A percentile compares a stretch with the other conserved stretches of the same genome.
Conservation (phyloP, 1,140 invertebrate species). For the Agrilus planipennis region DNA sequence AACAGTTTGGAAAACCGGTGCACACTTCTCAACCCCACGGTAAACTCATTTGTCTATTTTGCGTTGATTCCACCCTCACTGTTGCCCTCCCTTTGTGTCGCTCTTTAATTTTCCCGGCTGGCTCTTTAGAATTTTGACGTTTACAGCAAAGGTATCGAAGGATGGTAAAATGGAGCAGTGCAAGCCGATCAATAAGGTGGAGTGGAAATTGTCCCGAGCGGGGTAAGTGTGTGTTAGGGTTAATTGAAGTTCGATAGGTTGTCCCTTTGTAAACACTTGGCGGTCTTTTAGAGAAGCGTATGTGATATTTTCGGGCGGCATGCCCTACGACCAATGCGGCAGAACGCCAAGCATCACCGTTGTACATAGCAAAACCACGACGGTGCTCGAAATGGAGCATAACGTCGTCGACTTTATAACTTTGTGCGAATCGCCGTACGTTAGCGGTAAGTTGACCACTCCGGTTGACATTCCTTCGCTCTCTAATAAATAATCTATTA, state of each 20-base stretch:
- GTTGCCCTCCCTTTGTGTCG: no score
- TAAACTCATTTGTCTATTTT: slow-evolving; percentile 33
- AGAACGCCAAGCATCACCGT: slow-evolving; percentile 91
- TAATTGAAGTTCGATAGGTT: no score
- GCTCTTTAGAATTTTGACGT: no score
- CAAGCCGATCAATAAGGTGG: slow-evolving; percentile 87
- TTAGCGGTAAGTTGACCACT: slow-evolving; percentile 75
- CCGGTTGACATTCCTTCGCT: no score
- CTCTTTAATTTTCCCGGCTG: no score
- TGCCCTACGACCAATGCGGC: slow-evolving; percentile 79
- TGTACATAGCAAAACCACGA: slow-evolving; percentile 87
- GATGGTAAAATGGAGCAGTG: slow-evolving; percentile 78
- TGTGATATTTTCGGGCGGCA: slow-evolving; percentile 91
- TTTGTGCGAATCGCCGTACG: slow-evolving; percentile 86
- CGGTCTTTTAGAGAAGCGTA: slow-evolving; percentile 59
- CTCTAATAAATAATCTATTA: no score
- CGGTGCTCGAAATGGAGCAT: slow-evolving; percentile 98
- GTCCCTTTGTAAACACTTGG: no score
- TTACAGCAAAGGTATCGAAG: slow-evolving; percentile 74
- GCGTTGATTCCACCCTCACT: no score
- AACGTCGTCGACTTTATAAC: slow-evolving; percentile 95
- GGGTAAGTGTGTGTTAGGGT: no score
- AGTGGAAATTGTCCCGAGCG: slow-evolving; percentile 82
- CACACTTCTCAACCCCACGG: slow-evolving; percentile 83
- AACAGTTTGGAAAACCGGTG: slow-evolving; percentile 61